phyloP scores from a whole-genome alignment of 2,888 invertebrate species.

The Dicranocentrus wangi region DNA sequence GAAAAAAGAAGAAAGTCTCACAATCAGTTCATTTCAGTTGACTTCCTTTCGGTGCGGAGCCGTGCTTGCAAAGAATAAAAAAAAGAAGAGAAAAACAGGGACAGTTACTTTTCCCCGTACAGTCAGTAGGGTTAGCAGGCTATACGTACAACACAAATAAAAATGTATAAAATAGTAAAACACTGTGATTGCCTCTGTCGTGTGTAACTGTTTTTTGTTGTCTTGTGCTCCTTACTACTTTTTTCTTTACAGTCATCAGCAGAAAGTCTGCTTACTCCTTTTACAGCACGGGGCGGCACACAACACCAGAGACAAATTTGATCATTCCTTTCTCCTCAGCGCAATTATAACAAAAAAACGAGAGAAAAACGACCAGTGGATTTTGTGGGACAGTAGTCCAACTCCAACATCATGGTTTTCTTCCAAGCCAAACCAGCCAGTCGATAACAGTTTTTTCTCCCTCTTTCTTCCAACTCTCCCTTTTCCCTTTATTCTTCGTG shows the following conservation, averaged over 20 bases:
- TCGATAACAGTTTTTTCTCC: not conserved
- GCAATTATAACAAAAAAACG: not conserved
- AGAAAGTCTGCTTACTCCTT: slow-evolving; percentile 3
- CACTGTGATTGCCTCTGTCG: too few relatives aligned
- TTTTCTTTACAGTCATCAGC: slow-evolving; percentile 3
- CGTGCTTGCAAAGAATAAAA: too few relatives aligned
- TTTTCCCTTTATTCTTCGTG: not conserved
- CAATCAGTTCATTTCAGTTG: too few relatives aligned
- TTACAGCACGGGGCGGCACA: not conserved
- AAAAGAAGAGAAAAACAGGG: too few relatives aligned
- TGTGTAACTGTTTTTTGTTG: too few relatives aligned
- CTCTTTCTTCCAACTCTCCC: not conserved
- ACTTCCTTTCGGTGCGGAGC: too few relatives aligned
- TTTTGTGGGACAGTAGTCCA: slow-evolving; percentile 23
- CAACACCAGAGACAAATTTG: not conserved
- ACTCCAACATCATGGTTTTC: slow-evolving; percentile 7
- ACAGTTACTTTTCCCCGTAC: too few relatives aligned
- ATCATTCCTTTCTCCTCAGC: not conserved
- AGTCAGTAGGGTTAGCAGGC: too few relatives aligned
- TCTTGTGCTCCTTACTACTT: slow-evolving; percentile 6
- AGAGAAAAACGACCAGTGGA: not conserved
- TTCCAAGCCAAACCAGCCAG: not conserved
- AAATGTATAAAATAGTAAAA: too few relatives aligned
- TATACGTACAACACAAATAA: too few relatives aligned
- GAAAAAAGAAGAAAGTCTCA: too few relatives aligned